These are phyloP conservation scores for Jordanella pulchra DNA, from an alignment of 2,797 vertebrate species.

Conservation along the genomic window DNA sequence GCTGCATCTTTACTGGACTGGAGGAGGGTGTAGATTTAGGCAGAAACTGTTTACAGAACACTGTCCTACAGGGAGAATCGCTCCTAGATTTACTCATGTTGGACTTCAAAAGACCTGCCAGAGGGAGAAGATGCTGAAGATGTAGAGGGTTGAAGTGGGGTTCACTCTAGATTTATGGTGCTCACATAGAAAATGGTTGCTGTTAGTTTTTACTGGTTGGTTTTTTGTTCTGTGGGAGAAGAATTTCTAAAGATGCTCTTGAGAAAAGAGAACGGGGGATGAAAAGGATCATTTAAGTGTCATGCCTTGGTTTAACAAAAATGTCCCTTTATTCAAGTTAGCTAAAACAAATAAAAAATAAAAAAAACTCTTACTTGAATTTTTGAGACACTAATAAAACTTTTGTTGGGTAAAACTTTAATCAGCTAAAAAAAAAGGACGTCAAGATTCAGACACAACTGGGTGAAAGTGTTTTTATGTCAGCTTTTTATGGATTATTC, in stretches of 20 bases:
- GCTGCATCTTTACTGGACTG: slow-evolving; percentile 9
- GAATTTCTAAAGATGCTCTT: slow-evolving; percentile 40
- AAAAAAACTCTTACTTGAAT: neutral
- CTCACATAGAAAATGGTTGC: slow-evolving; percentile 34
- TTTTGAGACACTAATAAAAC: neutral
- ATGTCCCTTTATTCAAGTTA: no score
- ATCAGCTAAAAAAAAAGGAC: neutral
- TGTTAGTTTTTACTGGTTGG: slow-evolving; percentile 52
- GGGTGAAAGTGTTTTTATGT: slow-evolving; percentile 42
- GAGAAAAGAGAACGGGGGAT: slow-evolving; percentile 24
- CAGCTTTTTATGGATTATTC: neutral
- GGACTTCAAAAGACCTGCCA: slow-evolving; percentile 34
- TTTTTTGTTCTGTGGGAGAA: slow-evolving; percentile 36
- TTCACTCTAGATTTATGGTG: slow-evolving; percentile 68
- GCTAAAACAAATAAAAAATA: neutral
- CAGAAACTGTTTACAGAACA: slow-evolving; percentile 4
- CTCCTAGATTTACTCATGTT: slow-evolving; percentile 26
- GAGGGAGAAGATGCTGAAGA: slow-evolving; percentile 31
- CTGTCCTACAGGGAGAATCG: slow-evolving; percentile 23
- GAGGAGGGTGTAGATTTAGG: slow-evolving; percentile 53
- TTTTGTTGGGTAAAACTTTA: no score
- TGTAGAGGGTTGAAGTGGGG: slow-evolving; percentile 51
- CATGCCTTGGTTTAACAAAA: slow-evolving; percentile 17
- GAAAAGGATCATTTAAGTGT: slow-evolving; percentile 37
- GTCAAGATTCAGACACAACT: neutral